phyloP scores from a whole-genome alignment of 2,888 invertebrate species.

The Parapristionchus giblindavisi region DNA sequence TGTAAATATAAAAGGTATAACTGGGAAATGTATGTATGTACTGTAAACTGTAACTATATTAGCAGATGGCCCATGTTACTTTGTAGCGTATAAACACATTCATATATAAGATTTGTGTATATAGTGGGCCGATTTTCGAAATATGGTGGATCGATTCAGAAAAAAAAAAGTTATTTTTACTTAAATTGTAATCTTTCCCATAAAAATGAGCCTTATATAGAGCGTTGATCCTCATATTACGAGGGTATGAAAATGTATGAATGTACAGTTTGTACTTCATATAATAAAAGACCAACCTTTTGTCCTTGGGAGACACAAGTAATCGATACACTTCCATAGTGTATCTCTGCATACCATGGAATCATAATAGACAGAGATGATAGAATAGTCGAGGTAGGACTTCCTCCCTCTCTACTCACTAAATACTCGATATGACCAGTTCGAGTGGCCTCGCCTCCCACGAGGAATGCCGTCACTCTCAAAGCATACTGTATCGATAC shows the following conservation, averaged over 20 bases:
- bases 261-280: background rate
- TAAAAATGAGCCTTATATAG: too few relatives aligned
- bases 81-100: too few relatives aligned
- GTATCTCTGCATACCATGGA: conserved; percentile 30
- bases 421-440: conserved; percentile 22
- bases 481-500: background rate
- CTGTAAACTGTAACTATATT: too few relatives aligned
- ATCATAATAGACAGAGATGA: conserved; percentile 7
- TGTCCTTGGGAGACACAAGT: background rate
- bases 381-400: background rate
- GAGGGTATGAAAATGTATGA: background rate
- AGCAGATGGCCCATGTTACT: too few relatives aligned
- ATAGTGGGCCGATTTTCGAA: too few relatives aligned
- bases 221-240: too few relatives aligned
- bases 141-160: too few relatives aligned
- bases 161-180: too few relatives aligned
- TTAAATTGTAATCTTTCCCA: too few relatives aligned
- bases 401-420: background rate
- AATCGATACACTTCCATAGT: conserved; percentile 26
- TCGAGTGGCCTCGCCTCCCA: conserved; percentile 22
- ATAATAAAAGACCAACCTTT: background rate
- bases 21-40: too few relatives aligned
- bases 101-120: too few relatives aligned
- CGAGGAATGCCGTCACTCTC: conserved; percentile 13
- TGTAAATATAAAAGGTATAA: too few relatives aligned